Evolutionary conservation across 2,888 invertebrate species (phyloP), one percentile per base, ranked within the genome.

Genomic region (Tineola bisselliella): DNA sequence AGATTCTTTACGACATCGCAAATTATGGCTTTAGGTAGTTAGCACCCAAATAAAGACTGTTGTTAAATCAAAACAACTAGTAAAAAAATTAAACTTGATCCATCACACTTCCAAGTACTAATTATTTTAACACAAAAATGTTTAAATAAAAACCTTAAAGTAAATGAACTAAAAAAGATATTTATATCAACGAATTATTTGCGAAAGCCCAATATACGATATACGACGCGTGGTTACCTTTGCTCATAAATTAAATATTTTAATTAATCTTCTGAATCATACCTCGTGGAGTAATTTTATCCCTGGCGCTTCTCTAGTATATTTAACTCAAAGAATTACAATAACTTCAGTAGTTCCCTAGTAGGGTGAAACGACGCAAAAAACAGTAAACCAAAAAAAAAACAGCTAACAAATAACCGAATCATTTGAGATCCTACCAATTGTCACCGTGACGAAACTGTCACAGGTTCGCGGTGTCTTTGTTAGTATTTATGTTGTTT

Each of bases 401-500:
- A 54, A 54, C 54, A 17, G n/a, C 54, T 54, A 18, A 25, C 19
- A 54, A 54, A 54, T 54, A 54, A 25, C 54, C 54, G 54, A 58
- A 58, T 58, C 76, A 84, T 79, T 75, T 72, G 71, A 74, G 69
- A 74, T 79, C 80, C 76, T 70, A 71, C 68, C 83, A 77, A 81
- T 84, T 82, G 84, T 84, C 84, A 84, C 84, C 79, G 76, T 80
- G 78, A 75, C 79, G 75, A 66, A 70, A 67, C 72, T 68, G 77
- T 68, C 57, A 19, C 58, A 61, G 61, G 61, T 61, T 60, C 58
- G 62, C 86, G 84, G 86, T 81, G 79, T 83, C 84, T 84, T 84
- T 86, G 82, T 80, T 71, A 68, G 64, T 56, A n/a, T 58, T 64
- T 63, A 65, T 59, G 65, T 68, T 69, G 65, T 71, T 75, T 81